Evolutionary conservation across 2,797 vertebrate genomes (phyloP).

Genomic region (Takifugu ocellatus): DNA sequence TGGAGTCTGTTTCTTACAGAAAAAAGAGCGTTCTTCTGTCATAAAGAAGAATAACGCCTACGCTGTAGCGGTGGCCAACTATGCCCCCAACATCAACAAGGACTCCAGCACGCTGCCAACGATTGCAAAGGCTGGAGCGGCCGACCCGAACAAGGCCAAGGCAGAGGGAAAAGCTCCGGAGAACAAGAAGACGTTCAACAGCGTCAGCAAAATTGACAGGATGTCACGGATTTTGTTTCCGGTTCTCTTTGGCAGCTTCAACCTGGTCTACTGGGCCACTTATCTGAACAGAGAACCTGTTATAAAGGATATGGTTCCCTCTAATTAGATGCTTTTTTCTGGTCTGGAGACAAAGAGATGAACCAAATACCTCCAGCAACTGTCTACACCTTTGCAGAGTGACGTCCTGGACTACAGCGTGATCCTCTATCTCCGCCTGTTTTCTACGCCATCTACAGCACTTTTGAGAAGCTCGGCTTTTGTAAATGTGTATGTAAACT

Average conservation of each 20-base stretch:
- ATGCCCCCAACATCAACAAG: slow-evolving; percentile 93
- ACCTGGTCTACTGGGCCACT: slow-evolving; percentile 98
- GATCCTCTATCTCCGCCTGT: slow-evolving; percentile 67
- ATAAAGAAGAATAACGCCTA: slow-evolving; percentile 98
- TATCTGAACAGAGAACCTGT: slow-evolving; percentile 96
- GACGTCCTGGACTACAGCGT: slow-evolving; percentile 66
- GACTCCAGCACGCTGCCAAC: slow-evolving; percentile 88
- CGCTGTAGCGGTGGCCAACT: slow-evolving; percentile 96
- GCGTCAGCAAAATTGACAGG: slow-evolving; percentile 98
- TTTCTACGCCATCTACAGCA: slow-evolving; percentile 77
- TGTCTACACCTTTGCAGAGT: slow-evolving; percentile 80
- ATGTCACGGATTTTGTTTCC: slow-evolving; percentile 98
- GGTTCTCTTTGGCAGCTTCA: slow-evolving; percentile 93
- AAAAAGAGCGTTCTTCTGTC: slow-evolving; percentile 93
- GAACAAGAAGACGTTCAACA: slow-evolving; percentile 98
- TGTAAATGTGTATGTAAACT: slow-evolving; percentile 77
- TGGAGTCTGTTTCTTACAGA: slow-evolving; percentile 70
- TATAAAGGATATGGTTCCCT: slow-evolving; percentile 91
- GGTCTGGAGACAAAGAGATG: slow-evolving; percentile 71
- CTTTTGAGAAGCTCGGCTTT: slow-evolving; percentile 76
- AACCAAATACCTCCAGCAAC: slow-evolving; percentile 91
- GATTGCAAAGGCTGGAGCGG: slow-evolving; percentile 87
- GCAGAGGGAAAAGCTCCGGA: slow-evolving; percentile 85
- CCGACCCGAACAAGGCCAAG: slow-evolving; percentile 85
- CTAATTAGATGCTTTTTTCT: slow-evolving; percentile 76